These are phyloP conservation scores for Alosa sapidissima DNA, from an alignment of 2,797 vertebrate genomes.

Conservation along the genomic window DNA sequence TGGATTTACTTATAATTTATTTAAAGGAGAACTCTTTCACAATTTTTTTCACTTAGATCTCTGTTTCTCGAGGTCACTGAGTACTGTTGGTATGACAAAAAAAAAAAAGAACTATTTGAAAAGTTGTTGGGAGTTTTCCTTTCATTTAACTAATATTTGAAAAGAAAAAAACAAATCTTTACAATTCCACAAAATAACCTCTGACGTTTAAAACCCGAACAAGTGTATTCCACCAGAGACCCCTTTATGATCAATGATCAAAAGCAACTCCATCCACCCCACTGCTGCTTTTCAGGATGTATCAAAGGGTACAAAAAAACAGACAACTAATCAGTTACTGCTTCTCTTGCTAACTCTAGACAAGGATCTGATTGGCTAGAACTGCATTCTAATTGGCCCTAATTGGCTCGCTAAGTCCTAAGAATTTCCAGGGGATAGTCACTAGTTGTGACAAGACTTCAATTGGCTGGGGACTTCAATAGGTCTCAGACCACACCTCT, in stretches of 20 bases:
- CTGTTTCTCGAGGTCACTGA: too few species aligned
- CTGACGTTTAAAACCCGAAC: slow-evolving; percentile 48
- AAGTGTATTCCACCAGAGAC: background rate
- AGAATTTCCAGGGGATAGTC: background rate
- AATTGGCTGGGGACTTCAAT: background rate
- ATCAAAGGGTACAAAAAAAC: background rate
- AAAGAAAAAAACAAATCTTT: too few species aligned
- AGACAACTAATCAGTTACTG: background rate
- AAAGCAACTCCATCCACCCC: background rate
- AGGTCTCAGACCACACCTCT: background rate
- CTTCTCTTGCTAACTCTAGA: background rate
- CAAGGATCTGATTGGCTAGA: background rate
- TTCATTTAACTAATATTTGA: too few species aligned
- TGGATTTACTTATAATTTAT: too few species aligned
- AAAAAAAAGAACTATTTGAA: too few species aligned
- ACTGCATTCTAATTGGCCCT: background rate
- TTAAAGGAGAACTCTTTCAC: too few species aligned
- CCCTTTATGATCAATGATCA: background rate
- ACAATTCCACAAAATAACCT: too few species aligned
- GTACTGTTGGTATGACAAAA: too few species aligned
- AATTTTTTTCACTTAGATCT: too few species aligned
- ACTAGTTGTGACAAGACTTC: background rate
- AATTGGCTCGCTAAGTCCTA: background rate
- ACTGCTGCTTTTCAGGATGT: background rate
- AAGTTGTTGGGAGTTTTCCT: too few species aligned